Base-by-base conservation (phyloP, 2,113 vertebrate genomes). In the Trachemys scripta region DNA sequence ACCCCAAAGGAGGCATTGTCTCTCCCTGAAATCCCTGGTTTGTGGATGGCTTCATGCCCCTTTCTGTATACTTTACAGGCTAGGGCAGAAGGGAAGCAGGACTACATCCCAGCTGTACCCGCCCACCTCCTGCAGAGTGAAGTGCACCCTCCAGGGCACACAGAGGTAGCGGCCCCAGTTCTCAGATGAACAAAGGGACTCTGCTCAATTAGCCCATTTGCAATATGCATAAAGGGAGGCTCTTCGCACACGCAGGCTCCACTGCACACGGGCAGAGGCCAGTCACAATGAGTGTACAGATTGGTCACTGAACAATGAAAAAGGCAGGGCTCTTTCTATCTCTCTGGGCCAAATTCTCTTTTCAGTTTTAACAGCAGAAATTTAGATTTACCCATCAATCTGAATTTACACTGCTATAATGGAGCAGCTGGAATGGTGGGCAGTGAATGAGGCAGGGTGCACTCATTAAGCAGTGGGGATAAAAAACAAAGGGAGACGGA, bases 271-370 rank as follows among this genome's bases (percentile, higher is more conserved):
- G 57, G 57, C 29, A 62, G 57, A 31, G 27, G 12, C 57, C 31
- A 17, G 31, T 65, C 62, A 35, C 29, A 65, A 8, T 65, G 13
- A 35, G 7, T 17, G 31, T 65, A 65, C 31, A 35, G 62, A 35
- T 17, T 8, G 31, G 31, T 35, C 62, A 35, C 6, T 35, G 29
- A 65, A 65, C 62, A 65, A 17, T 35, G 12, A 35, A 65, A 65
- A 31, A 65, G 31, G 31, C 31, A 17, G 31, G 42, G 9, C 1
- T 47, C 11, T 83, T 31, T 54, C 3, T 2, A 7, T 78, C 10
- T 5, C 9, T 6, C 2, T 1, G 0, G 14, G 3, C 20, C 13
- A 59, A 69, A 45, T 1, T 84, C 14, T 85, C 0, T 0, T 12
- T 20, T 2, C 2, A 35, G 45, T 25, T 84, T 54, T 29, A 29